A percentile compares a stretch with the other conserved stretches of the same genome.
Conservation (phyloP, 2,113 vertebrate species). For the Rhizomys pruinosus region DNA sequence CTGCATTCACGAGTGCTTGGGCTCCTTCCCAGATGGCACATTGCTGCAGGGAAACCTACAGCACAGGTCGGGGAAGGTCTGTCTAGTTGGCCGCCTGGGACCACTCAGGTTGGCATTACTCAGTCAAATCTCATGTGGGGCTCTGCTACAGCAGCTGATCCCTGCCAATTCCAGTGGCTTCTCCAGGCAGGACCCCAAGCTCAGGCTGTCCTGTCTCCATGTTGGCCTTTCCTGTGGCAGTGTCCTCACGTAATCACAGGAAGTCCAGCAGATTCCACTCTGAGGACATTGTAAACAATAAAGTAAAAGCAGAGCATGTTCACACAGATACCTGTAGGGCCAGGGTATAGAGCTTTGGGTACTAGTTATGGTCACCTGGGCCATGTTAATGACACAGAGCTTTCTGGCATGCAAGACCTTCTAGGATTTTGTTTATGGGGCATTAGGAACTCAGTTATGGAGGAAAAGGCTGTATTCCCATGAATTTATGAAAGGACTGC, state of each 20-base stretch:
- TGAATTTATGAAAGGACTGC: not conserved
- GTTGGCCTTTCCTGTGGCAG: no score
- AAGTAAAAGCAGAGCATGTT: not conserved
- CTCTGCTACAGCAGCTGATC: not conserved
- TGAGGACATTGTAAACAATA: not conserved
- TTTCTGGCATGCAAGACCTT: not conserved
- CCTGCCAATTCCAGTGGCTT: fast-evolving
- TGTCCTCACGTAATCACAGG: not conserved
- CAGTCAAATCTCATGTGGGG: not conserved
- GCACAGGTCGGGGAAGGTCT: not conserved
- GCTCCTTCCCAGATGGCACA: not conserved
- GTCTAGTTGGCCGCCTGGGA: not conserved
- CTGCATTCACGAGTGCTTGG: not conserved
- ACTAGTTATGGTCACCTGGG: not conserved
- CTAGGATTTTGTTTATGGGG: not conserved
- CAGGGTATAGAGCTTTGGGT: fast-evolving
- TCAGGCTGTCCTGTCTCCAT: not conserved
- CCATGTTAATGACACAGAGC: not conserved
- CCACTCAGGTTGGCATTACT: no score
- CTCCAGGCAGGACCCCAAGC: fast-evolving
- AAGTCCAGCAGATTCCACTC: no score
- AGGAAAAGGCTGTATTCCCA: not conserved
- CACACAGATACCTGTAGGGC: fast-evolving
- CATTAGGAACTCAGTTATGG: not conserved
- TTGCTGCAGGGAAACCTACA: not conserved